Conservation (phyloP, 1,140 invertebrate genomes). For the Lineus longissimus region DNA sequence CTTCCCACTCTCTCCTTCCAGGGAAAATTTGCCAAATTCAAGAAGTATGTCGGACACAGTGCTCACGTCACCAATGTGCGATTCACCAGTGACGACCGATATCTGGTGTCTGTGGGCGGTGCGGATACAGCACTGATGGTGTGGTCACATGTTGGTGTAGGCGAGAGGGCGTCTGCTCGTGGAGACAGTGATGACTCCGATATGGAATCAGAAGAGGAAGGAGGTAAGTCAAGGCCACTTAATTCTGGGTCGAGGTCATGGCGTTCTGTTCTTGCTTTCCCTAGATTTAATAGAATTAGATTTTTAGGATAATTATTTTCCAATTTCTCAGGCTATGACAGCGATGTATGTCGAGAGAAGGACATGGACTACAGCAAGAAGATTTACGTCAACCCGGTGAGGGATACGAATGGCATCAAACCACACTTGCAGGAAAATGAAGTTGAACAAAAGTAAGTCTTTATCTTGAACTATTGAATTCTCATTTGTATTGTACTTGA, state of each 20-base stretch:
- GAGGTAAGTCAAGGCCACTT: slow-evolving; percentile 31
- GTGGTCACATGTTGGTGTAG: slow-evolving; percentile 36
- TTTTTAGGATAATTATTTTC: neutral
- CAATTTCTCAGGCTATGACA: slow-evolving; percentile 48
- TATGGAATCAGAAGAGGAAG: slow-evolving; percentile 53
- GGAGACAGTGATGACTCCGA: slow-evolving; percentile 54
- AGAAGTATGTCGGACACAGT: slow-evolving; percentile 55
- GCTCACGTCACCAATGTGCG: slow-evolving; percentile 54
- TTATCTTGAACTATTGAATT: neutral
- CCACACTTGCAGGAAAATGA: slow-evolving; percentile 41
- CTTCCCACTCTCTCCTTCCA: slow-evolving; percentile 23
- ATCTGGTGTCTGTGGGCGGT: slow-evolving; percentile 49
- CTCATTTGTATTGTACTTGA: neutral
- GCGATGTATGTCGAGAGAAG: slow-evolving; percentile 53
- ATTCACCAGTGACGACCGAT: slow-evolving; percentile 41
- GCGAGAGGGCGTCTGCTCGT: slow-evolving; percentile 21
- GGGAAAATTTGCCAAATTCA: slow-evolving; percentile 55
- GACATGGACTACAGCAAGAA: slow-evolving; percentile 51
- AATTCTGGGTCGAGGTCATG: neutral
- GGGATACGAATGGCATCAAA: slow-evolving; percentile 41
- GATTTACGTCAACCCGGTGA: slow-evolving; percentile 43
- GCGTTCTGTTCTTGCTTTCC: no score
- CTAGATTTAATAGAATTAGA: neutral
- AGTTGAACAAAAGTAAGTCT: slow-evolving; percentile 31
- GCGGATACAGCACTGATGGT: slow-evolving; percentile 53